These are phyloP conservation scores for Lepidostoma basale DNA, from an alignment of 1,140 invertebrate species.

Conservation along the genomic window DNA sequence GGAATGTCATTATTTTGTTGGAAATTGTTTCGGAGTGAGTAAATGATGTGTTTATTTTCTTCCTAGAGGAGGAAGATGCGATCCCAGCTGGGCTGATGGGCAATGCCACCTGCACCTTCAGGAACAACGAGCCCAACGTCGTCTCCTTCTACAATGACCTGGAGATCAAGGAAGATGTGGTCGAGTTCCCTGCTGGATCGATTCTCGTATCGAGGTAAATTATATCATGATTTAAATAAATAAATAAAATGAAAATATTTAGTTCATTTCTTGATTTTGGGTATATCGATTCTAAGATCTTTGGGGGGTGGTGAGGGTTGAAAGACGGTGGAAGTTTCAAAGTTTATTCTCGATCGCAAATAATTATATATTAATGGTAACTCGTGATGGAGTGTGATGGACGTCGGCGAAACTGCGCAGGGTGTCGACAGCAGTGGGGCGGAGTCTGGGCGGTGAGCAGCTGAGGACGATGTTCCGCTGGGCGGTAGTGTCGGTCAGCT, in stretches of 20 bases:
- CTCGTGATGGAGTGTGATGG: too few relatives aligned
- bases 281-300: too few relatives aligned
- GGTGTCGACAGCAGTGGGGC: too few relatives aligned
- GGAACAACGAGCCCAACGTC: constrained; percentile 78
- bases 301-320: too few relatives aligned
- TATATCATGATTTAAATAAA: not conserved
- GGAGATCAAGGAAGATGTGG: constrained; percentile 73
- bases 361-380: too few relatives aligned
- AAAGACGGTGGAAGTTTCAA: too few relatives aligned
- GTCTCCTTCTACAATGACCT: constrained; percentile 81
- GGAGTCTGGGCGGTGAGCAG: too few relatives aligned
- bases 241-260: not conserved
- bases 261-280: too few relatives aligned
- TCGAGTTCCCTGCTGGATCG: constrained; percentile 77
- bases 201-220: constrained; percentile 68
- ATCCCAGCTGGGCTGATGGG: constrained; percentile 58
- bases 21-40: not conserved
- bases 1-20: not conserved
- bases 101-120: constrained; percentile 76
- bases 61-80: constrained; percentile 59
- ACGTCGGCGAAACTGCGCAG: too few relatives aligned
- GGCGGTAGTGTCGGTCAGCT: too few relatives aligned
- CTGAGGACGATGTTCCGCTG: too few relatives aligned
- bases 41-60: constrained; percentile 20
- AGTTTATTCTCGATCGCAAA: too few relatives aligned